Conservation (phyloP, 2,113 vertebrate genomes). For the Candoia aspera region DNA sequence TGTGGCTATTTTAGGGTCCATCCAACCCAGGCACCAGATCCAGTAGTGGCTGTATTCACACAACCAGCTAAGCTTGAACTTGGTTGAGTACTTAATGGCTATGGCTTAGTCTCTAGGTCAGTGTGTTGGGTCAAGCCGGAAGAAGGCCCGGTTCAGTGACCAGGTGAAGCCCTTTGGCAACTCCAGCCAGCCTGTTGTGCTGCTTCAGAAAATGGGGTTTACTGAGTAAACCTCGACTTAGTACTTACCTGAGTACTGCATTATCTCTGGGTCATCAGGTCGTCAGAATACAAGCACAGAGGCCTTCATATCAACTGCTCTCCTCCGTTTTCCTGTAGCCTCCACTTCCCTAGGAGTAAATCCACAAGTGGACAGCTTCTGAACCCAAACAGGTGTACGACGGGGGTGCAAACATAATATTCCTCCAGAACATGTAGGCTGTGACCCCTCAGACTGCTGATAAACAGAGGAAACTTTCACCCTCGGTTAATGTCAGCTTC, state of each 20-base stretch:
- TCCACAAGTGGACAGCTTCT: not conserved
- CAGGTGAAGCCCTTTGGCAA: not conserved
- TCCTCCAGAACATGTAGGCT: not conserved
- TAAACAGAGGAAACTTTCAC: not conserved
- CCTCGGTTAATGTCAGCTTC: not conserved
- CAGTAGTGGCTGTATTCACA: not conserved
- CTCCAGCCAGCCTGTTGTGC: not conserved
- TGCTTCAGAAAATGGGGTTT: not conserved
- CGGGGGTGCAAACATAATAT: not conserved
- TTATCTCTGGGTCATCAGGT: not conserved
- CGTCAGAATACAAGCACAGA: not conserved
- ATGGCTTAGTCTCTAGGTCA: not conserved
- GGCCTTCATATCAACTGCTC: not conserved
- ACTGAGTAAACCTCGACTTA: not conserved
- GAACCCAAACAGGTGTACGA: not conserved
- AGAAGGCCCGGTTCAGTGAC: not conserved
- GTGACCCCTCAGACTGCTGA: not conserved
- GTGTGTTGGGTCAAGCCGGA: not conserved
- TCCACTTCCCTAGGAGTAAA: not conserved
- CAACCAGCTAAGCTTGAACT: not conserved
- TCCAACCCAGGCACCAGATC: not conserved
- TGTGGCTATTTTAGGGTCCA: not conserved
- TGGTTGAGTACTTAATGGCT: not conserved
- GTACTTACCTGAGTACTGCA: not conserved
- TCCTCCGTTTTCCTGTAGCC: not conserved